Base-by-base conservation (phyloP, 2,113 vertebrate species). In the Taurulus bubalis region DNA sequence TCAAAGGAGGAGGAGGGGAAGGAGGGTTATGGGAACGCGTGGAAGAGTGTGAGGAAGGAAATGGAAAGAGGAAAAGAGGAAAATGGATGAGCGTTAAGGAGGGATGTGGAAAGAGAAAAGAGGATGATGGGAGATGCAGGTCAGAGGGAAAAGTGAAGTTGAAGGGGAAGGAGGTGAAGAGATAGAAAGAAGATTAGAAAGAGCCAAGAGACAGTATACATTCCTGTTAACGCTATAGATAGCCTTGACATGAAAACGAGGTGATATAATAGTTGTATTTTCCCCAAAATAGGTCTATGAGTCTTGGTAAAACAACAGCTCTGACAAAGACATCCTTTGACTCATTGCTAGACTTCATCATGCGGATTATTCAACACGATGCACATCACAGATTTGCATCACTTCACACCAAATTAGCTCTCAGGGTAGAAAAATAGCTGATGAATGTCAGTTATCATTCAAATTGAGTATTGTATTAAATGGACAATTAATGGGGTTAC, bases 301-400 rank as follows among this genome's bases (percentile, higher is more conserved):
- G 45, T 6, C 45, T 47, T 47, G 14, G 14, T 38, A 12, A n/a
- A 38, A n/a, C 10, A 63, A 36, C 32, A 63, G 22, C 6, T 63
- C 20, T 38, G 10, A 63, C n/a, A 36, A 49, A 69, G 60, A 49
- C 42, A 38, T 38, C n/a, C 62, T 38, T 56, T 80, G 45, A 80
- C 45, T 59, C 62, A 71, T 85, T 70, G 42, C 47, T 22, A 26
- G 0, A 42, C 32, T 34, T 56, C 22, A 71, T 55, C 3, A 1
- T 20, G 49, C 60, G 22, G 51, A 56, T 58, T 28, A 36, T 63
- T 55, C 16, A 69, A 63, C 55, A 69, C 2, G 24, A 79, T 40
- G 36, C 42, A 36, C 16, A 5, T 38, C 67, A 49, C 58, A 51
- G 49, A 60, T 66, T 45, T 76, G 56, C 64, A 28, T 67, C 49